Evolutionary conservation across 2,888 invertebrate species (phyloP).

Genomic region (Hartigia nigra): DNA sequence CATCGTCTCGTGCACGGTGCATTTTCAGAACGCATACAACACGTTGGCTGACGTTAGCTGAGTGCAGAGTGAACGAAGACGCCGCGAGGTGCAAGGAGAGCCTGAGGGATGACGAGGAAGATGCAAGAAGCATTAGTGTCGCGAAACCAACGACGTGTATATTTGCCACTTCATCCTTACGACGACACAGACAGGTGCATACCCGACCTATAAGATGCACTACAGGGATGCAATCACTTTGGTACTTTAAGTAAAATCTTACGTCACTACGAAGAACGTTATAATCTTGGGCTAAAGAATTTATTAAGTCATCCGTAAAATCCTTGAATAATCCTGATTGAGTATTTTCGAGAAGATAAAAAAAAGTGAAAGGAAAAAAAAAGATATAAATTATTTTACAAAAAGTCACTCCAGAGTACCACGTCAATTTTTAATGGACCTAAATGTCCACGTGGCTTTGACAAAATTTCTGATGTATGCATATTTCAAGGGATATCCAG

Average conservation of each 20-base stretch:
- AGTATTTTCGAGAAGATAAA: neutral
- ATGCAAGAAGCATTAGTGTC: slow-evolving; percentile 41
- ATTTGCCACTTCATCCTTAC: slow-evolving; percentile 43
- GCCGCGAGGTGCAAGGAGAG: slow-evolving; percentile 13
- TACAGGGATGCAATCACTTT: slow-evolving; percentile 9
- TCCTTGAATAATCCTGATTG: neutral
- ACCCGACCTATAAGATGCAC: slow-evolving; percentile 10
- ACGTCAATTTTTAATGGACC: neutral
- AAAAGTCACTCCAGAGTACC: neutral
- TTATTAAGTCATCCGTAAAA: slow-evolving; percentile 33
- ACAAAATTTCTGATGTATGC: neutral
- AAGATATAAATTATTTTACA: neutral
- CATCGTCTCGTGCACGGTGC: neutral
- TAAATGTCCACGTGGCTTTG: neutral
- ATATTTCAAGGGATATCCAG: neutral
- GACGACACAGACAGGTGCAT: slow-evolving; percentile 35
- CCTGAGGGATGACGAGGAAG: slow-evolving; percentile 33
- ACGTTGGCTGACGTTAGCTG: slow-evolving; percentile 7
- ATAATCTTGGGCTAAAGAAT: slow-evolving; percentile 12
- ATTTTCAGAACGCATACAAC: neutral
- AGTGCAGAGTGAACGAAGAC: slow-evolving; percentile 4
- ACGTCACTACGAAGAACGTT: neutral
- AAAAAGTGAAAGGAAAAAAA: neutral
- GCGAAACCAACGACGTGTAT: slow-evolving; percentile 38
- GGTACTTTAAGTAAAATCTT: neutral